Base-by-base conservation (phyloP, 2,113 vertebrate genomes). In the Ailurus styani region DNA sequence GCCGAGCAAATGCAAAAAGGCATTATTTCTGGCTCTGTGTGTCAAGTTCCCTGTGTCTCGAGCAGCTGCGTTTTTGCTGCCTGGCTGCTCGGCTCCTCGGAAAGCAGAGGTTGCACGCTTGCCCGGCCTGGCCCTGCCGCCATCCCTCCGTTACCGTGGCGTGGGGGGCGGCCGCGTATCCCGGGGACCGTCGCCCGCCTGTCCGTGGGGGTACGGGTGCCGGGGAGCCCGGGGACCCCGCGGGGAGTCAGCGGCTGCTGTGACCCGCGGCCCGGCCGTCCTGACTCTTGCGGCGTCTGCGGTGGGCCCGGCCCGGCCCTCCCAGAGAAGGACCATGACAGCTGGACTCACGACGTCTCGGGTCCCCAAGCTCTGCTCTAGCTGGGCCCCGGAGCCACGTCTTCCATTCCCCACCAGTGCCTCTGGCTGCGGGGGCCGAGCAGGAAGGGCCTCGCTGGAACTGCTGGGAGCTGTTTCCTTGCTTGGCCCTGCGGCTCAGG, bases 251-350 rank as follows among this genome's bases (percentile, higher is more conserved):
- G 1, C 13, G 42, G 50, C 66, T 10, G 40, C 27, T 20, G 47
- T 79, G 17, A 6, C 50, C 5, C 0, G 0, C 5, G 23, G n/a
- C 17, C 37, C 0, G 0, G 34, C 37, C 14, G 0, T 7, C 73
- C 64, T 31, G 2, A 21, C 52, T 21, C 34, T 77, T 6, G 40
- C 50, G 54, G 52, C 17, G 17, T 7, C 25, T 2, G 21, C 3
- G 8, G 6, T 3, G 18, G 40, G 60, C 31, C 1, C 1, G 1
- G 31, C 45, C 5, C 29, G 7, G 10, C n/a, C 25, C 2, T 8
- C 27, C 25, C 17, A 77, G 86, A 27, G 20, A 25, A 8, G 8
- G 21, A 31, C 20, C 27, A 0, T 3, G 13, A 6, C 12, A 2
- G 0, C 75, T 6, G 21, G 93, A 18, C 1, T 1, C 45, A 13